A percentile compares a stretch with the other conserved stretches of the same genome.
Evolutionary conservation across 1,140 invertebrate species (phyloP).

Genomic region (Drosophila pseudoananassae): DNA sequence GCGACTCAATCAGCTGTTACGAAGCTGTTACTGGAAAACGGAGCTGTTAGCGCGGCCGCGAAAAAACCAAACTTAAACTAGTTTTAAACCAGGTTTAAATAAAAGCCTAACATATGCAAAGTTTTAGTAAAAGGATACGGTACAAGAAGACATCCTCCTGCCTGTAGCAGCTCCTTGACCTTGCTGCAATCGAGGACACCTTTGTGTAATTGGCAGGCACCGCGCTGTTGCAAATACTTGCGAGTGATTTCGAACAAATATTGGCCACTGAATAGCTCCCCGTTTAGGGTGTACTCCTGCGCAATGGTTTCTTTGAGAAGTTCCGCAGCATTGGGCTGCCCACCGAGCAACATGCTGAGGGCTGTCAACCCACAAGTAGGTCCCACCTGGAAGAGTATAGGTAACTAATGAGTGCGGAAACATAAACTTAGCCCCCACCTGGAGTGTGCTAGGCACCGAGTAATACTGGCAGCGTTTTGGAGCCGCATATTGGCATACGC

Average conservation of each 20-base stretch:
- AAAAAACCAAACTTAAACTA: background rate
- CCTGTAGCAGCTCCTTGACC: slow-evolving; percentile 79
- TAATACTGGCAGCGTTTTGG: slow-evolving; percentile 66
- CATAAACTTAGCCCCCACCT: slow-evolving; percentile 25
- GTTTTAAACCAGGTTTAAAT: background rate
- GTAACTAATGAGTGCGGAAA: background rate
- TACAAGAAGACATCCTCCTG: slow-evolving; percentile 84
- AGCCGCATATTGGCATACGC: slow-evolving; percentile 76
- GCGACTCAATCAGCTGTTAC: slow-evolving; percentile 3
- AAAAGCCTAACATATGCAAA: background rate
- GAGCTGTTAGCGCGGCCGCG: slow-evolving; percentile 22
- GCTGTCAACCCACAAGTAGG: slow-evolving; percentile 93
- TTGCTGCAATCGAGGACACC: slow-evolving; percentile 76
- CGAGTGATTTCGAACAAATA: slow-evolving; percentile 85
- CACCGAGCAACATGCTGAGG: slow-evolving; percentile 89
- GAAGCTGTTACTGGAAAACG: slow-evolving; percentile 4
- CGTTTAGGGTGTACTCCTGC: slow-evolving; percentile 89
- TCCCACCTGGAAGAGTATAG: slow-evolving; percentile 72
- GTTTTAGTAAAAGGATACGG: slow-evolving; percentile 84
- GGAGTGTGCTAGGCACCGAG: slow-evolving; percentile 54
- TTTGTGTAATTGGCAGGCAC: slow-evolving; percentile 44
- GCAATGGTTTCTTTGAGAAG: slow-evolving; percentile 87
- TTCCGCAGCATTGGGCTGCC: slow-evolving; percentile 86
- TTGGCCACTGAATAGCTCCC: slow-evolving; percentile 93
- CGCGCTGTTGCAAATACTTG: slow-evolving; percentile 31